phyloP scores from a whole-genome alignment of 2,797 vertebrate genomes.

The Pseudomugil tenellus region DNA sequence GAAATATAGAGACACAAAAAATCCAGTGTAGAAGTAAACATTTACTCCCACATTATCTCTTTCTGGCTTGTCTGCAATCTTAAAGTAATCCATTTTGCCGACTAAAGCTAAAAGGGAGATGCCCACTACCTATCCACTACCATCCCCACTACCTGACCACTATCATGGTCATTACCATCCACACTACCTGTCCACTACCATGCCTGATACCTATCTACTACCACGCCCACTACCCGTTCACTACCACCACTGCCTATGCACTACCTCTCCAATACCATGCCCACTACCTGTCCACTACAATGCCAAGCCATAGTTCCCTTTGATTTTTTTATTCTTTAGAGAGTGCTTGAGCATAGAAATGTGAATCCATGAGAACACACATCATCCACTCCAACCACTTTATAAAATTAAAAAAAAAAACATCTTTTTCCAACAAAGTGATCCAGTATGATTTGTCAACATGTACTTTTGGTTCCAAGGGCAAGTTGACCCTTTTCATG shows the following conservation, averaged over 20 bases:
- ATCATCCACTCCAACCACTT: background rate
- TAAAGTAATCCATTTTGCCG: background rate
- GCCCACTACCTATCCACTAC: background rate
- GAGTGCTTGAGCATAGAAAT: background rate
- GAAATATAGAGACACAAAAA: background rate
- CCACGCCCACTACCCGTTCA: background rate
- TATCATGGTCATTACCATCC: too few relatives aligned
- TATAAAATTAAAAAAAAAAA: too few relatives aligned
- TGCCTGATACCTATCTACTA: background rate
- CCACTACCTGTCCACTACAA: background rate
- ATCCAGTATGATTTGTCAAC: too few relatives aligned
- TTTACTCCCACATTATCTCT: background rate
- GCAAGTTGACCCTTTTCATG: background rate
- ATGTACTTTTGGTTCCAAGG: background rate
- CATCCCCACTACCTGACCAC: background rate
- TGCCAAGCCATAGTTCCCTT: too few relatives aligned
- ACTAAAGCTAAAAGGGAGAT: too few relatives aligned
- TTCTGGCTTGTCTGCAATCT: background rate
- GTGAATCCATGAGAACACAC: background rate
- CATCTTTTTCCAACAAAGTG: too few relatives aligned
- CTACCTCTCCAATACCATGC: background rate
- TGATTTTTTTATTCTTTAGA: background rate
- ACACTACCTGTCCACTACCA: background rate
- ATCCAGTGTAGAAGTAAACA: background rate
- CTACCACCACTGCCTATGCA: too few relatives aligned